These are phyloP conservation scores for Cyprinodon brontotheroides DNA, from an alignment of 2,113 vertebrate species.

Conservation along the genomic window DNA sequence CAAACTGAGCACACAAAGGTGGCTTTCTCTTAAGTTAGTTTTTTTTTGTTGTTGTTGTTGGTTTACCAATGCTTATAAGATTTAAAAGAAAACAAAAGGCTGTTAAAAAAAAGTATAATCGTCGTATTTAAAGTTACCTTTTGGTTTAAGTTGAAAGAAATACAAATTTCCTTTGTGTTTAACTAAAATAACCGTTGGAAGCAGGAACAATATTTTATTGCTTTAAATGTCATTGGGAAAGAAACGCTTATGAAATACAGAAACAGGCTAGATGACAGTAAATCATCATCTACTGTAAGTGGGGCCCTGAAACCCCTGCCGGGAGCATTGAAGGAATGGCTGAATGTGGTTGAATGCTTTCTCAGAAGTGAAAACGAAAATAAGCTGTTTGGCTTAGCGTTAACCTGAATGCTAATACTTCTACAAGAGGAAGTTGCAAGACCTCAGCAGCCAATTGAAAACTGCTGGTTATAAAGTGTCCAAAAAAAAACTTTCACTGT, in stretches of 20 bases:
- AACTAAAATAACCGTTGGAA: slow-evolving; percentile 3
- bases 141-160: background rate
- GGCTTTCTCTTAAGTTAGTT: background rate
- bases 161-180: background rate
- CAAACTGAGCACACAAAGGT: background rate
- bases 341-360: background rate
- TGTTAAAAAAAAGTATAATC: background rate
- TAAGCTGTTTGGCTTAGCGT: background rate
- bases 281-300: background rate
- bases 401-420: background rate
- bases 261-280: background rate
- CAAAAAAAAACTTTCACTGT: background rate
- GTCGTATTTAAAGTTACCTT: background rate
- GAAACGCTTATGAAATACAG: slow-evolving; percentile 2
- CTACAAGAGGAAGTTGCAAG: slow-evolving; percentile 42
- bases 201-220: background rate
- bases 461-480: slow-evolving; percentile 18
- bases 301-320: no score
- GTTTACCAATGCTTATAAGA: background rate
- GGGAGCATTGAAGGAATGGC: background rate
- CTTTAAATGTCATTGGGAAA: background rate
- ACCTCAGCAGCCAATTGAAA: slow-evolving; percentile 9
- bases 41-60: background rate
- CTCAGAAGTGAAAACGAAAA: slow-evolving; percentile 12
- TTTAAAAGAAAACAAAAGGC: background rate